Conservation (phyloP, 2,888 invertebrate genomes). For the Pemphredon lugubris region DNA sequence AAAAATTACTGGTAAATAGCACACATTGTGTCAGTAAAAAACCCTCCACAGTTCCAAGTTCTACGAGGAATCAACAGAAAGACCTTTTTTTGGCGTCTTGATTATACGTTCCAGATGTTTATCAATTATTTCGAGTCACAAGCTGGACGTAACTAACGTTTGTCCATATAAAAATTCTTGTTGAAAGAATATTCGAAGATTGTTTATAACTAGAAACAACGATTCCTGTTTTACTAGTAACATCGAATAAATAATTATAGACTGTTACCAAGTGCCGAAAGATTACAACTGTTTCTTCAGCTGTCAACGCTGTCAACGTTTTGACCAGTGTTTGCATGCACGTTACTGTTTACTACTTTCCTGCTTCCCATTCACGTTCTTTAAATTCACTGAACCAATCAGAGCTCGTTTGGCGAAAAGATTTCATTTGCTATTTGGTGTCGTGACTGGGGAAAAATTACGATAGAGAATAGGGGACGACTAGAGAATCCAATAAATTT, state of each 20-base stretch:
- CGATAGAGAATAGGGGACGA: too few species aligned
- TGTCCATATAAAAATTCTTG: conserved; percentile 22
- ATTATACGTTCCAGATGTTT: neutral
- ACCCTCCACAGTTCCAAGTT: conserved; percentile 12
- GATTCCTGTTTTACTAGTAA: conserved; percentile 39
- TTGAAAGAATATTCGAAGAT: conserved; percentile 27
- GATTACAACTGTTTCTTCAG: too few species aligned
- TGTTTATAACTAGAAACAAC: conserved; percentile 35
- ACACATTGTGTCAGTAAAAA: conserved; percentile 33
- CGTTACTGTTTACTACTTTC: neutral
- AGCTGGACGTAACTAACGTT: conserved; percentile 15
- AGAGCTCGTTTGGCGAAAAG: too few species aligned
- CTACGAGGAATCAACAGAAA: conserved; percentile 26
- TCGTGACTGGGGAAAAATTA: too few species aligned
- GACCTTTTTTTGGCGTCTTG: conserved; percentile 10
- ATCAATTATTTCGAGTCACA: conserved; percentile 10
- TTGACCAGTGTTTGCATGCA: neutral
- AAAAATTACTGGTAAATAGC: conserved; percentile 36
- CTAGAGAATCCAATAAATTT: too few species aligned
- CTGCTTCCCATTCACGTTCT: too few species aligned
- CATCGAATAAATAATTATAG: conserved; percentile 28
- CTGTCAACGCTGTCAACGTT: neutral
- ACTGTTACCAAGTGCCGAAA: conserved; percentile 2
- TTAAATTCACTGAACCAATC: too few species aligned
- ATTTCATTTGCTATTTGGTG: too few species aligned